Base-by-base conservation (phyloP, 2,797 vertebrate genomes). In the Muscicapa comitata region DNA sequence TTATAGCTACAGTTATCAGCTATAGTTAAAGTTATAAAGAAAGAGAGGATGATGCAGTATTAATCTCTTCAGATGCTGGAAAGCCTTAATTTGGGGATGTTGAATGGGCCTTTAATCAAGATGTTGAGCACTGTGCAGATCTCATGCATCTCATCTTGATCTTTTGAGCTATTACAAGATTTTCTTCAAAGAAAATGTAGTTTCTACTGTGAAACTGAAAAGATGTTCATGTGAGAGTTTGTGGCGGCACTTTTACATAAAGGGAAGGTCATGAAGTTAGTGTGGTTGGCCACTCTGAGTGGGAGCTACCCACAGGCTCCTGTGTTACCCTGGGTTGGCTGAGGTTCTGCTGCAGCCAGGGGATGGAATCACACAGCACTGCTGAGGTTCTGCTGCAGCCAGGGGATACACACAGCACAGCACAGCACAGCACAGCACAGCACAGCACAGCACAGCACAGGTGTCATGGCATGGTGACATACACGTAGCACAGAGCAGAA, bases 401-500 rank as follows among this genome's bases (percentile, higher is more conserved):
- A n/a, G 17, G 23, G 42, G 2, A 19, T 43, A 14, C 25, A 21
- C 51, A 50, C 17, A 16, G 55, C 31, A 26, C 19, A 10, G 37
- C 62, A 48, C 33, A 5, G 51, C 45, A 15, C 26, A 47, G 55
- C 31, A 26, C 17, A 58, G 40, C 15, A 13, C 29, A 43, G 31
- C 51, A 24, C 21, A 38, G 47, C 31, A 15, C 17, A 38, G 57
- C 31, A 24, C 20, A 54, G 61, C 2, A 7, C 23, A 57, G 42
- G 3, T 9, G 35, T 61, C 14, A 47, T n/a, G 18, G 3, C 33
- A 25, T 16, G 51, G 31, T 33, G 38, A 54, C 1, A 1, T 2
- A 24, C 0, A 0, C 18, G 25, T 8, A 37, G 17, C 43, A 62
- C 5, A 11, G 16, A n/a, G 26, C 16, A 73, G 2, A 18, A 35